Percentiles rank a stretch among this genome's conserved stretches.
These are phyloP conservation scores for Plecturocebus donacophilus DNA, from an alignment of 2,113 vertebrate genomes.

Conservation along the genomic window DNA sequence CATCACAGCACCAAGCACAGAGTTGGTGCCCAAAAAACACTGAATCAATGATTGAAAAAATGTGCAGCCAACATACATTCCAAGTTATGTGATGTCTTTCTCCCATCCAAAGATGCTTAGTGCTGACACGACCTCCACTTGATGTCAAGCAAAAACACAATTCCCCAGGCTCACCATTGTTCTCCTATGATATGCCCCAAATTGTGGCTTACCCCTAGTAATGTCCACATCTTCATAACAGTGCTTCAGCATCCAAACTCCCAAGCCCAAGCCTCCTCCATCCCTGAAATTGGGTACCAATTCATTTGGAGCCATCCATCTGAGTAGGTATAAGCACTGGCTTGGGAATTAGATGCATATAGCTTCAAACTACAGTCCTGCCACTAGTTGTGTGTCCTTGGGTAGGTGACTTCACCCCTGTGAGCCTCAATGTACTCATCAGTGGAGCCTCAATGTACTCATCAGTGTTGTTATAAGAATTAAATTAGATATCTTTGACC, in stretches of 20 bases:
- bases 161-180: background rate
- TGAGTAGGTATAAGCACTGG: background rate
- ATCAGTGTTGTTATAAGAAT: background rate
- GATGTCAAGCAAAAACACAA: background rate
- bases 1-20: background rate
- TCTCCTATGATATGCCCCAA: background rate
- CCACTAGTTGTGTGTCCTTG: background rate
- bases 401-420: background rate
- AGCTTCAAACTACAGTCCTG: background rate
- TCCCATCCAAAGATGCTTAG: background rate
- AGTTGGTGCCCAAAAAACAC: background rate
- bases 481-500: no score
- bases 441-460: no score
- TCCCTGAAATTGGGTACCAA: background rate
- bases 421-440: no score
- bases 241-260: background rate
- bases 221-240: background rate
- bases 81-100: background rate
- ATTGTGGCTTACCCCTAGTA: no score
- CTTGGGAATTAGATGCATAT: background rate
- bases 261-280: background rate
- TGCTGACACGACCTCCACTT: no score
- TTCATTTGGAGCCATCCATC: background rate
- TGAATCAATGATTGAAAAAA: background rate
- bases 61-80: background rate